Evolutionary conservation across 1,140 invertebrate species (phyloP), one percentile per base, ranked within the genome.

Genomic region (Apocrypta bakeri): DNA sequence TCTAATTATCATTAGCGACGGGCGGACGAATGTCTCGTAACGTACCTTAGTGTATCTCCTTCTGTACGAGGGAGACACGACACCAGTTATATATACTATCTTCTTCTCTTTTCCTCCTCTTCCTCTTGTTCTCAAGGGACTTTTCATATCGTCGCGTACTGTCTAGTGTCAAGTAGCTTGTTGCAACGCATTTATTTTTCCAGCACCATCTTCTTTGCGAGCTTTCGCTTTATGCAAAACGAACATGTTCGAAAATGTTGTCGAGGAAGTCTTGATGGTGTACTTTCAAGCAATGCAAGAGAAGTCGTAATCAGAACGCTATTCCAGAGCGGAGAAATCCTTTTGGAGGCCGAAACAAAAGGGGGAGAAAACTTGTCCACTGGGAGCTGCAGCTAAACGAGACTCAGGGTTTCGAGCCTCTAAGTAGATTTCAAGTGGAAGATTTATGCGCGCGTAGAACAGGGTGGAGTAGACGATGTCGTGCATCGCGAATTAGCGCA

Each of bases 1-100:
- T 88, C 87, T 88, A 90, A 89, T 90, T 90, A 88, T 90, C 88
- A 86, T 88, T 89, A 89, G 87, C 86, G 87, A 85, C 68, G 83
- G 87, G 85, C 86, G 85, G 88, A 89, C 88, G 85, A 85, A 87
- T 90, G 86, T 88, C 89, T 89, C 85, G 87, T 88, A 89, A 88
- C 87, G 88, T 89, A 89, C 84, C 86, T 82, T n/a, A n/a, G n/a
- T n/a, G n/a, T n/a, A n/a, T n/a, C n/a, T n/a, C n/a, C 81, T 85
- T 81, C 11, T 21, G 61, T 24, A 17, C 9, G n/a, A 25, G 21
- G 9, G n/a, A 63, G 61, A 63, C 21, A 14, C 21, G 21, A 21
- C 61, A 24, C 61, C 24, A 48, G n/a, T n/a, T n/a, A n/a, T n/a
- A n/a, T n/a, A n/a, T n/a, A n/a, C n/a, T n/a, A n/a, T n/a, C n/a